Evolutionary conservation across 1,140 invertebrate genomes (phyloP).

Genomic region (Heliconius hewitsoni): DNA sequence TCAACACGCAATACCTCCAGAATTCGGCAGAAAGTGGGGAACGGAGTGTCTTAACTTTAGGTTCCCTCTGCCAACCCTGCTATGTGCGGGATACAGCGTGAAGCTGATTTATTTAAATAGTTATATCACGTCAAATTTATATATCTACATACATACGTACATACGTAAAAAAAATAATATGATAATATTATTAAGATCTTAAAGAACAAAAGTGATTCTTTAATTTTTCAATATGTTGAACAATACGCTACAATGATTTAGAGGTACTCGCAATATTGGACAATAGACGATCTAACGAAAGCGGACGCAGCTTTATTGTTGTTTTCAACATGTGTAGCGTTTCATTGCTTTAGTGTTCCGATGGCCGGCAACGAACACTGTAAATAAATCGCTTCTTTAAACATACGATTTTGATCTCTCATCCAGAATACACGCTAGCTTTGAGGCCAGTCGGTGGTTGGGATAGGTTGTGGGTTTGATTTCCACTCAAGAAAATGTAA

Average conservation of each 20-base stretch:
- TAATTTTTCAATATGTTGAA: neutral
- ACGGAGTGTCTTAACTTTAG: no score
- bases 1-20: no score
- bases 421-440: neutral
- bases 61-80: no score
- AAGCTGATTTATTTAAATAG: neutral
- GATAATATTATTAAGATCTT: neutral
- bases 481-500: no score
- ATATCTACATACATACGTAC: neutral
- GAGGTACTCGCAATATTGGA: slow-evolving; percentile 21
- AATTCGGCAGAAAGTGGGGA: no score
- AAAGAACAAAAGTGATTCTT: no score
- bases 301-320: slow-evolving; percentile 34
- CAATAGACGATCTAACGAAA: slow-evolving; percentile 37
- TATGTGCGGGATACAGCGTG: no score
- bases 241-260: neutral
- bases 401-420: neutral
- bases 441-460: neutral
- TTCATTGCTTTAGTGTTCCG: slow-evolving; percentile 53
- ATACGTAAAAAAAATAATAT: neutral
- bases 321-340: slow-evolving; percentile 56
- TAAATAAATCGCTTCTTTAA: slow-evolving; percentile 21
- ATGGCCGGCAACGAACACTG: slow-evolving; percentile 43
- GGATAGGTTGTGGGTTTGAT: no score
- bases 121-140: neutral